Percentiles rank a stretch among this genome's conserved stretches.
These are phyloP conservation scores for Machimus atricapillus DNA, from an alignment of 2,888 invertebrate species.

Conservation along the genomic window DNA sequence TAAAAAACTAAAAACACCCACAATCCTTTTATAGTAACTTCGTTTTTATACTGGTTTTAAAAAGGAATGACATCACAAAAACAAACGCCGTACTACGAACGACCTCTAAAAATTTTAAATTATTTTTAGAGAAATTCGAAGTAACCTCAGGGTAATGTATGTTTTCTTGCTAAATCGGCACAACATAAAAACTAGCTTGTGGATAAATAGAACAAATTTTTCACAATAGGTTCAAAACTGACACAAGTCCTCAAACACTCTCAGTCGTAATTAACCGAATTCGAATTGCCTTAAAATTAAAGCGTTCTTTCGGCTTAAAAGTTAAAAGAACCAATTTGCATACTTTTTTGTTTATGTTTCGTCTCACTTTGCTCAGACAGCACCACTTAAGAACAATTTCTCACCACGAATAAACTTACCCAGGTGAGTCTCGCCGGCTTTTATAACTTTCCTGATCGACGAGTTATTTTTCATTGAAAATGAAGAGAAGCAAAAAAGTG, in stretches of 20 bases:
- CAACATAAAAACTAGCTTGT: not conserved
- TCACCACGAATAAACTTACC: not conserved
- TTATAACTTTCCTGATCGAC: slow-evolving; percentile 12
- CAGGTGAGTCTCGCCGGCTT: slow-evolving; percentile 8
- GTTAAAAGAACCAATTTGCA: not conserved
- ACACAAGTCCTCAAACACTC: not conserved
- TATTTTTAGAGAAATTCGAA: not conserved
- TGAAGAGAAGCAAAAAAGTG: slow-evolving; percentile 1
- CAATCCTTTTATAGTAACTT: not conserved
- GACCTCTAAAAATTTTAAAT: not conserved
- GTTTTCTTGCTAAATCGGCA: not conserved
- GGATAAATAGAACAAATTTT: not conserved
- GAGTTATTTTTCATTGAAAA: not conserved
- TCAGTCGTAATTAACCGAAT: not conserved
- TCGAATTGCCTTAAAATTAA: not conserved
- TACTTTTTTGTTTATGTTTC: slow-evolving; percentile 22
- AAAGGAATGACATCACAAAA: not conserved
- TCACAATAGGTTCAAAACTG: not conserved
- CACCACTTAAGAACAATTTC: not conserved
- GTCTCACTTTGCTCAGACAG: not conserved
- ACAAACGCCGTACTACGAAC: not conserved
- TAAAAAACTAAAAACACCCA: not conserved
- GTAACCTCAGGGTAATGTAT: not conserved
- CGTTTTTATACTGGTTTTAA: not conserved
- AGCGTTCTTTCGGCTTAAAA: not conserved